Percentiles rank a stretch among this genome's conserved stretches.
Conservation (phyloP, 2,797 vertebrate species). For the Sternarchorhynchus goeldii region DNA sequence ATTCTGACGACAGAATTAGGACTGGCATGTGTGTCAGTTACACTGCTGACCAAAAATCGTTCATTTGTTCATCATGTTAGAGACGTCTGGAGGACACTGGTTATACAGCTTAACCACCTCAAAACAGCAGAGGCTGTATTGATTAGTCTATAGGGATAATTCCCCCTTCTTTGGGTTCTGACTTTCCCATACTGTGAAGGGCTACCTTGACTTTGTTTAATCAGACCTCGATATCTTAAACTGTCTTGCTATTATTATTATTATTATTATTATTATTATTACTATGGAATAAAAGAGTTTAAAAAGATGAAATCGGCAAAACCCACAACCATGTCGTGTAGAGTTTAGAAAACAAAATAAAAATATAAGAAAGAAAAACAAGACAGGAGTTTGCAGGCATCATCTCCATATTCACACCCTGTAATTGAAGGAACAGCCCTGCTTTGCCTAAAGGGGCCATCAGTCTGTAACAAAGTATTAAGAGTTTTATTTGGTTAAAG, state of each 20-base stretch:
- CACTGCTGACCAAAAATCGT: background rate
- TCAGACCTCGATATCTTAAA: constrained; percentile 30
- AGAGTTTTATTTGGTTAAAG: background rate
- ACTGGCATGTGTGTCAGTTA: too few species aligned
- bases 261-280: background rate
- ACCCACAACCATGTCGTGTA: background rate
- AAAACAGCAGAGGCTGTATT: constrained; percentile 20
- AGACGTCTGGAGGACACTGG: constrained; percentile 13
- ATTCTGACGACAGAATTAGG: background rate
- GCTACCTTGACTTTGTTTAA: constrained; percentile 23
- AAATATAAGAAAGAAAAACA: background rate
- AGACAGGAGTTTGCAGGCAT: background rate
- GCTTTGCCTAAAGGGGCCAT: background rate
- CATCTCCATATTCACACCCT: background rate
- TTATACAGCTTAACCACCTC: background rate
- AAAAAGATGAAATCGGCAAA: background rate
- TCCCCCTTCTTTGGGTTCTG: constrained; percentile 23
- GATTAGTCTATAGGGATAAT: constrained; percentile 43
- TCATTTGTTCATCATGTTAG: background rate
- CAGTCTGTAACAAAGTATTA: background rate
- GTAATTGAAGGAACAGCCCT: background rate
- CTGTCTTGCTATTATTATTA: background rate
- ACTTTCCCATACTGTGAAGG: constrained; percentile 45
- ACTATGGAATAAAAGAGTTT: background rate
- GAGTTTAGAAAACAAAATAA: background rate